Percentiles rank a stretch among this genome's conserved stretches.
Evolutionary conservation across 2,888 invertebrate species (phyloP).

Genomic region (Xestia c-nigrum): DNA sequence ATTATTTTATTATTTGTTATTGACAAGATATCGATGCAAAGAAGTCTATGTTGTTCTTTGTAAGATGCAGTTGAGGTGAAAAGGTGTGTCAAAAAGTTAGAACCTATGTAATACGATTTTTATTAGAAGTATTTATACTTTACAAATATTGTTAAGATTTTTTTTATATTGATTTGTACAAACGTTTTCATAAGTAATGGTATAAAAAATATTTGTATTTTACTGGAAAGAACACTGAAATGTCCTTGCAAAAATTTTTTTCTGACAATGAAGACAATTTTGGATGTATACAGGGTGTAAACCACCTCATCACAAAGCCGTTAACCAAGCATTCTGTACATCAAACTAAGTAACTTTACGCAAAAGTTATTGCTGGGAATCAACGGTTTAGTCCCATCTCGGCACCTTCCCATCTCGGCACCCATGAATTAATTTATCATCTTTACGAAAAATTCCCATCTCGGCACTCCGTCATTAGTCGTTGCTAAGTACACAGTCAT

Average conservation of each 20-base stretch:
- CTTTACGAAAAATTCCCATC: no score
- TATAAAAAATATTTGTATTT: neutral
- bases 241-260: neutral
- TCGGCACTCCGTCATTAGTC: no score
- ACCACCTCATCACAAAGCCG: no score
- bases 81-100: neutral
- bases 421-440: no score
- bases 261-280: neutral
- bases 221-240: neutral
- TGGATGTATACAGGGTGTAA: no score
- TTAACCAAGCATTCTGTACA: no score
- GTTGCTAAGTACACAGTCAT: no score
- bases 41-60: neutral
- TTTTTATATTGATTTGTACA: neutral
- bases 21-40: neutral
- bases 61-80: no score
- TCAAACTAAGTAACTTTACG: no score
- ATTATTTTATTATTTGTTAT: neutral
- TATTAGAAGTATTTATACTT: neutral
- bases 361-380: no score
- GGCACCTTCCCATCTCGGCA: no score
- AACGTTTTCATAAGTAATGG: neutral
- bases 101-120: neutral
- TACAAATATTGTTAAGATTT: constrained; percentile 16
- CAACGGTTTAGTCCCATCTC: no score